Evolutionary conservation across 2,113 vertebrate genomes (phyloP), one percentile per base, ranked within the genome.

Genomic region (Opisthocomus hoazin): DNA sequence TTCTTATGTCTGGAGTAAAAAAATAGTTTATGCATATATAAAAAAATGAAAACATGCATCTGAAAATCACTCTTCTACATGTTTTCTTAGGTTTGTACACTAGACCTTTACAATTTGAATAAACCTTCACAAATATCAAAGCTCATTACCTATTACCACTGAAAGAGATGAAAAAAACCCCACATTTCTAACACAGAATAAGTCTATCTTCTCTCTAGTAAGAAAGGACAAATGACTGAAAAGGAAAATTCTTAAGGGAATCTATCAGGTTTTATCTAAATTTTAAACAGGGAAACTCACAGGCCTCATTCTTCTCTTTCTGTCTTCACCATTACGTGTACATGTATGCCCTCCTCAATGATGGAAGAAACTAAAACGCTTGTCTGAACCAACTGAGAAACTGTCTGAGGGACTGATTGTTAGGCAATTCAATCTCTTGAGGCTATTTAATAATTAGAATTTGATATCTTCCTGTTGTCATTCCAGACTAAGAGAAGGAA

Each of bases 391-490:
- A 78, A 71, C 11, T 30, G 37, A 91, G 53, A 82, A 93, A 87
- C 15, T 68, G 20, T 66, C 46, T 71, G 36, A 82, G 39, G 15
- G 57, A 56, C 65, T 60, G 57, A 85, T 7, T 94, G 34, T 85
- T 83, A 83, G 45, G 90, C 75, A 88, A 86, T 80, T 83, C 2
- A 19, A 94, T 87, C 70, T 90, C 85, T 57, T 60, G 34, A 65
- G 65, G 54, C 41, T 92, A 46, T 75, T 93, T 83, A 96, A 76
- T 73, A 22, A 85, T 69, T 86, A 94, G 66, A 94, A 96, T 76
- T 95, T 83, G 94, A 53, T 94, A 94, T 51, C 65, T 76, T 69
- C 85, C 61, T 82, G 30, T 71, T 90, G 61, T 9, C 50, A 32
- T 73, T 88, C 57, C 68, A 73, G 61, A 71, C 23, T 39, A 58